A percentile compares a stretch with the other conserved stretches of the same genome.
Evolutionary conservation across 2,888 invertebrate genomes (phyloP).

Genomic region (Metellina segmentata): DNA sequence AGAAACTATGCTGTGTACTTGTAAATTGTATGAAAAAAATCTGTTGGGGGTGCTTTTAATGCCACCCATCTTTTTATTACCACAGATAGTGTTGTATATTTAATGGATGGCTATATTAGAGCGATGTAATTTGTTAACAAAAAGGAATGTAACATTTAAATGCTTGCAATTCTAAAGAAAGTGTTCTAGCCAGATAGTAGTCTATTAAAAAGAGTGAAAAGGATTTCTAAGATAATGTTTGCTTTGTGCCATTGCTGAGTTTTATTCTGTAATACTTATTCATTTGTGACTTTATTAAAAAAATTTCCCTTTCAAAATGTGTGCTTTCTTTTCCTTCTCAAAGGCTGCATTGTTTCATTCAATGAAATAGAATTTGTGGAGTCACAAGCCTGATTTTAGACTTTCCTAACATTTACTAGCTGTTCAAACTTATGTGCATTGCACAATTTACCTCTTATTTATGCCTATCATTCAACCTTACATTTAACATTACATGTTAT

Average conservation of each 20-base stretch:
- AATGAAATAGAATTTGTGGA: no score
- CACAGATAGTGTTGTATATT: slow-evolving; percentile 19
- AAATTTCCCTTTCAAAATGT: background rate
- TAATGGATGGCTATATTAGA: slow-evolving; percentile 3
- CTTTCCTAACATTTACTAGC: no score
- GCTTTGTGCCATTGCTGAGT: slow-evolving; percentile 1
- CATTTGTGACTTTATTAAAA: slow-evolving; percentile 1
- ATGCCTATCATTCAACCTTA: no score
- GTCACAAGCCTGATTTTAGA: no score
- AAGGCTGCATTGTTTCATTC: no score
- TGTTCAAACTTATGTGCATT: no score
- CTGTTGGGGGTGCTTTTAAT: slow-evolving; percentile 1
- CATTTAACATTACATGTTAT: no score
- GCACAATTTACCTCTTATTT: no score
- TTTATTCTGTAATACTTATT: background rate
- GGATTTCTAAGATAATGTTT: slow-evolving; percentile 1
- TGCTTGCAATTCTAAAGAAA: slow-evolving; percentile 14
- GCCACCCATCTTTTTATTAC: slow-evolving; percentile 16
- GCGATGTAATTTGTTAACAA: background rate
- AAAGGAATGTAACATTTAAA: background rate
- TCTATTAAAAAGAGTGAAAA: background rate
- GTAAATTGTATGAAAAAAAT: slow-evolving; percentile 5
- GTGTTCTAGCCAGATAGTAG: background rate
- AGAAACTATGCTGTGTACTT: background rate
- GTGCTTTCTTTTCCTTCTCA: background rate